These are phyloP conservation scores for Acronicta alni DNA, from an alignment of 2,888 invertebrate genomes.

Conservation along the genomic window DNA sequence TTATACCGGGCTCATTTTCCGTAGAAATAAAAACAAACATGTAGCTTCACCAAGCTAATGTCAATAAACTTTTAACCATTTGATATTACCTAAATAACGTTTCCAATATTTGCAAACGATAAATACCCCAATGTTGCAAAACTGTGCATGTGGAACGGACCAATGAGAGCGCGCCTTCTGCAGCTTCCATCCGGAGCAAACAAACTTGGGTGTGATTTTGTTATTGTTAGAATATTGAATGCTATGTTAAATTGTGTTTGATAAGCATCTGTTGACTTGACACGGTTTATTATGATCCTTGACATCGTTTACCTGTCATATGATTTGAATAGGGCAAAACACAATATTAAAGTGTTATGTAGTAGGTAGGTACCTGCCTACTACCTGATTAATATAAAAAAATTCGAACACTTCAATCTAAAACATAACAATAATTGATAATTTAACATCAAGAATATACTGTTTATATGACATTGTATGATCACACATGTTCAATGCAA, in stretches of 20 bases:
- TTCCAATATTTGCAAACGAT: slow-evolving; percentile 5
- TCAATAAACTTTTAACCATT: slow-evolving; percentile 14
- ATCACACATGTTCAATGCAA: too few species aligned
- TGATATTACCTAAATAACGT: slow-evolving; percentile 10
- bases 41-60: background rate
- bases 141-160: slow-evolving; percentile 34
- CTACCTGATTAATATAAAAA: too few species aligned
- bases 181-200: slow-evolving; percentile 65
- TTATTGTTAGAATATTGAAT: slow-evolving; percentile 42
- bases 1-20: too few species aligned
- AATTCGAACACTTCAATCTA: too few species aligned
- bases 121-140: slow-evolving; percentile 61
- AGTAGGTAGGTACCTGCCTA: too few species aligned
- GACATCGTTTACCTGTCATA: slow-evolving; percentile 32
- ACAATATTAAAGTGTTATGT: background rate
- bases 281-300: slow-evolving; percentile 46
- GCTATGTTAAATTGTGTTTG: slow-evolving; percentile 37
- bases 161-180: slow-evolving; percentile 54
- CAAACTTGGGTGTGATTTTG: slow-evolving; percentile 56
- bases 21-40: background rate
- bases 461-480: too few species aligned
- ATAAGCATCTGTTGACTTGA: slow-evolving; percentile 48
- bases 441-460: too few species aligned
- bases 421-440: too few species aligned
- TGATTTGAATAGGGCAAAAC: background rate